These are phyloP conservation scores for Hassar affinis DNA, from an alignment of 2,113 vertebrate species.

Conservation along the genomic window DNA sequence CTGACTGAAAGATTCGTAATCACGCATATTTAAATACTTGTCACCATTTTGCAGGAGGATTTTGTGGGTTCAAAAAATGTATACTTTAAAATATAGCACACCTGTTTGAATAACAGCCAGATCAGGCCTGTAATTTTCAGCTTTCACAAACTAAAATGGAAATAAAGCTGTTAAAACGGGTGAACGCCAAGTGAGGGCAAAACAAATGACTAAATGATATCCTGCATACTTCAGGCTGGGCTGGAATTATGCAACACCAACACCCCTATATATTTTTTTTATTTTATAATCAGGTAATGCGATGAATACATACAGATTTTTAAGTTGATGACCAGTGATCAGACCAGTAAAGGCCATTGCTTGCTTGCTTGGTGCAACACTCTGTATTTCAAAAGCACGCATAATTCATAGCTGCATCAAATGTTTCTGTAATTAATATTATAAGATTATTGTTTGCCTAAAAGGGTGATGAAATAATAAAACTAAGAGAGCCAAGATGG, in stretches of 20 bases:
- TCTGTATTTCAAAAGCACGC: neutral
- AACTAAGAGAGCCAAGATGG: neutral
- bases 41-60: neutral
- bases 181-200: no score
- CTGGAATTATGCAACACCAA: neutral
- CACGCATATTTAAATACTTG: neutral
- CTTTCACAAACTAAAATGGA: conserved; percentile 5
- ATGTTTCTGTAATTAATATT: neutral
- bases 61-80: neutral
- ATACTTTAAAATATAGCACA: neutral
- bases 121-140: neutral
- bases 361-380: neutral
- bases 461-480: neutral
- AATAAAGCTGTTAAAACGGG: neutral
- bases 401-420: neutral
- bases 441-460: no score
- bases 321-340: neutral
- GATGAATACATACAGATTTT: neutral
- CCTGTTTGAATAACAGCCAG: neutral
- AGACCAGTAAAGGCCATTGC: neutral
- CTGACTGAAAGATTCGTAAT: neutral
- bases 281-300: neutral
- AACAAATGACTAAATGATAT: neutral
- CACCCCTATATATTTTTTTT: neutral
- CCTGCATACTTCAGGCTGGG: neutral